Evolutionary conservation across 2,113 vertebrate genomes (phyloP).

Genomic region (Petaurus breviceps): DNA sequence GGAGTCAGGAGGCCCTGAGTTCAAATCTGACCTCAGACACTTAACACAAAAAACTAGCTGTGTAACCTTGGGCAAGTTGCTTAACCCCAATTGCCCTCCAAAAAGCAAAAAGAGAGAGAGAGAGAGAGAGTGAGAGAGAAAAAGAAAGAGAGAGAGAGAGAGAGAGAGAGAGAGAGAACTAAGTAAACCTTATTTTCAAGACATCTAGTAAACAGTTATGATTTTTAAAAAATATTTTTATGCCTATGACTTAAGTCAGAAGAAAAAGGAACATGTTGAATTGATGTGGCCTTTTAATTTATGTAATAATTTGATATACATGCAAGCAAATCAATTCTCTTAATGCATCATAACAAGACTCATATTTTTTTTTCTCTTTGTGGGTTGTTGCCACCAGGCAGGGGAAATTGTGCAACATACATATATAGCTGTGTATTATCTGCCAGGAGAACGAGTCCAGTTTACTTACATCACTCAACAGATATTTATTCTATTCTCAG

Average conservation of each 20-base stretch:
- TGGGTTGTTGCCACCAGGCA: background rate
- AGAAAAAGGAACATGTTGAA: conserved; percentile 4
- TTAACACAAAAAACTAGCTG: too few species aligned
- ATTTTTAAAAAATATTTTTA: background rate
- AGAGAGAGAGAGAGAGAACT: too few species aligned
- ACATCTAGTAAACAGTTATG: conserved; percentile 4
- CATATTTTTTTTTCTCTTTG: background rate
- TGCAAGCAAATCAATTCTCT: conserved; percentile 14
- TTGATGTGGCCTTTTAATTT: conserved; percentile 3
- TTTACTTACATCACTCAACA: background rate
- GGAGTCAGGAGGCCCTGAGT: too few species aligned
- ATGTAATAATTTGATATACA: background rate
- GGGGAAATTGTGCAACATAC: background rate
- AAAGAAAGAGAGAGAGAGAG: too few species aligned
- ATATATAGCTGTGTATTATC: background rate
- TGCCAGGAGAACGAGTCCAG: background rate
- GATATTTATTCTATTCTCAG: background rate
- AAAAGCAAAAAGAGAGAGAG: too few species aligned
- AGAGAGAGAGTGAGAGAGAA: too few species aligned
- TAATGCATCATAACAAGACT: conserved; percentile 10
- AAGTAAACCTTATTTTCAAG: background rate
- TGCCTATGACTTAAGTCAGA: background rate
- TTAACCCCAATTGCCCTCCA: too few species aligned
- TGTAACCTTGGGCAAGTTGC: too few species aligned
- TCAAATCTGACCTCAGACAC: too few species aligned